Conservation (phyloP, 2,888 invertebrate species). For the Erebia aethiops region DNA sequence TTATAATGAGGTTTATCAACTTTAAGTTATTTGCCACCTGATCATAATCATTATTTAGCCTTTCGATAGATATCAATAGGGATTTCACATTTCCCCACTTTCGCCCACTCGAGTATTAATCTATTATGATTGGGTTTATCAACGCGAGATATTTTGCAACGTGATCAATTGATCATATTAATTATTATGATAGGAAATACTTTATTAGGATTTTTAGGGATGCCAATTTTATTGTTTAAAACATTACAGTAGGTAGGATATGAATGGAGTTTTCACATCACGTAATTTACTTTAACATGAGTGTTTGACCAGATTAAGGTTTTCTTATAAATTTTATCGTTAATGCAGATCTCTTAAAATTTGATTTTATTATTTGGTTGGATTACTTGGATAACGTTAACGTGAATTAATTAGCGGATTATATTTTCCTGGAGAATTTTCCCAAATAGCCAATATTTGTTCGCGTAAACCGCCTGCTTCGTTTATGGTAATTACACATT, state of each 20-base stretch:
- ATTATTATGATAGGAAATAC: no score
- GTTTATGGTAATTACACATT: constrained; percentile 80
- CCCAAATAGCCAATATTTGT: constrained; percentile 78
- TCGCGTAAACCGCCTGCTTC: constrained; percentile 77
- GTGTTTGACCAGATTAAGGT: neutral
- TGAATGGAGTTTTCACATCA: neutral
- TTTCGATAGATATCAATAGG: no score
- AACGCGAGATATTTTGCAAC: no score
- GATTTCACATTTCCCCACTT: no score
- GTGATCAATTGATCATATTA: no score
- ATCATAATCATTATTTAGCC: neutral
- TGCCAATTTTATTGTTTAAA: neutral
- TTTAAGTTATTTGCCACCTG: neutral
- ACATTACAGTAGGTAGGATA: neutral
- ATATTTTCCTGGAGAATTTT: constrained; percentile 6
- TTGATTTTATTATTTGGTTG: neutral
- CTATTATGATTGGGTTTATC: no score
- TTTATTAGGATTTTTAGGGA: neutral
- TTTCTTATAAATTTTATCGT: neutral
- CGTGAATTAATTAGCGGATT: neutral
- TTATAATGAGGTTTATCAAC: neutral
- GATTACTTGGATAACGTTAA: neutral
- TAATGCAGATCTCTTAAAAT: neutral
- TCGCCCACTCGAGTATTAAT: no score
- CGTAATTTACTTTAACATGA: no score